Evolutionary conservation across 2,113 vertebrate genomes (phyloP).

Genomic region (Paraplagusia blochii): DNA sequence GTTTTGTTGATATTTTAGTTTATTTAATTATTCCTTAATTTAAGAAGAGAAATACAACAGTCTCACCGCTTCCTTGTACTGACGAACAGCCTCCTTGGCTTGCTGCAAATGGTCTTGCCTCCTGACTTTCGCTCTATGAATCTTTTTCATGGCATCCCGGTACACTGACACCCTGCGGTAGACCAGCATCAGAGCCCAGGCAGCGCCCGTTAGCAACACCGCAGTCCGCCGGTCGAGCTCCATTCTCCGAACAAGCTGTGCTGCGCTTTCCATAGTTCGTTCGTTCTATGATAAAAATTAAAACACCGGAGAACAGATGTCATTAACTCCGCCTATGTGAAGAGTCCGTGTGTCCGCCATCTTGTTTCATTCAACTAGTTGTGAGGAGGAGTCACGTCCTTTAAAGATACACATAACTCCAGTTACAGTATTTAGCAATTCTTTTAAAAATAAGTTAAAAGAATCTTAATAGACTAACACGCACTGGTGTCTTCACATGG

Average conservation of each 20-base stretch:
- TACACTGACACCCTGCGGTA: slow-evolving; percentile 10
- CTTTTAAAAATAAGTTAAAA: too few species aligned
- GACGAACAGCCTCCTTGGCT: slow-evolving; percentile 50
- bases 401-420: too few species aligned
- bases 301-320: too few species aligned
- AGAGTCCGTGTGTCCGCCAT: too few species aligned
- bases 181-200: slow-evolving; percentile 45
- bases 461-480: too few species aligned
- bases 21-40: neutral
- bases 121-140: slow-evolving; percentile 48
- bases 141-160: slow-evolving; percentile 31
- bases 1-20: too few species aligned
- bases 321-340: too few species aligned
- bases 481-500: too few species aligned
- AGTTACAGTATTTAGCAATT: too few species aligned
- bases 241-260: neutral
- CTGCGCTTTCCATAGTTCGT: neutral
- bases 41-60: neutral
- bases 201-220: slow-evolving; percentile 10
- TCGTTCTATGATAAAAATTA: neutral
- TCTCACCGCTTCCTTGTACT: slow-evolving; percentile 53
- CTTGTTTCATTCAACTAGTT: too few species aligned
- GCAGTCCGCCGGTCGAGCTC: slow-evolving; percentile 9
- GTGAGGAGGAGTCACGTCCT: too few species aligned
- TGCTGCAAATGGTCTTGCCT: slow-evolving; percentile 45